A percentile compares a stretch with the other conserved stretches of the same genome.
Conservation (phyloP, 2,113 vertebrate genomes). For the Pristiophorus japonicus region DNA sequence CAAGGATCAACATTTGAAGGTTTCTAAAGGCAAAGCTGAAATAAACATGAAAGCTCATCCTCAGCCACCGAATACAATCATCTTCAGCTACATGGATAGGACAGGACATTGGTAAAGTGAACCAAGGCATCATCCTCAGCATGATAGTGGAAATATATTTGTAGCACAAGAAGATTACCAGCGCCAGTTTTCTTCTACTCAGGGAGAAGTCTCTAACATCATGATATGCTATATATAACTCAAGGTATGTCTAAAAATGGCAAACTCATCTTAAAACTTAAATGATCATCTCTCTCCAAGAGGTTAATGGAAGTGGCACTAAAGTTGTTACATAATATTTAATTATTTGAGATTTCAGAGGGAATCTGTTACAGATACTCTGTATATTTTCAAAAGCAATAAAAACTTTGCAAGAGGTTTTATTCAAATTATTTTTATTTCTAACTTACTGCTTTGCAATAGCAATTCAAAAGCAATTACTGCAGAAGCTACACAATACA, state of each 20-base stretch:
- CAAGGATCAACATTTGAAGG: background rate
- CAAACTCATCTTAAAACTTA: background rate
- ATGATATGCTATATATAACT: background rate
- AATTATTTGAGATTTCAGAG: background rate
- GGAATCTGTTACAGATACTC: background rate
- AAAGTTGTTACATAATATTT: background rate
- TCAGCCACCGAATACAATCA: background rate
- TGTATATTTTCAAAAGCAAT: background rate
- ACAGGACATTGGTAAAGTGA: background rate
- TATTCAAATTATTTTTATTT: background rate
- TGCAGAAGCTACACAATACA: background rate
- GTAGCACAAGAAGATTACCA: background rate
- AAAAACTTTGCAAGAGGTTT: background rate
- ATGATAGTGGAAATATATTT: background rate
- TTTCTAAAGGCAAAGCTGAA: background rate
- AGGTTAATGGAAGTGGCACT: background rate
- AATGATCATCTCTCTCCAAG: background rate
- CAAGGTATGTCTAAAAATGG: background rate
- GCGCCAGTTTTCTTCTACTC: background rate
- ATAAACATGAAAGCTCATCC: background rate
- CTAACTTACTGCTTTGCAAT: background rate
- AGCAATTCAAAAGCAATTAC: background rate
- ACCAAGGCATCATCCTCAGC: background rate
- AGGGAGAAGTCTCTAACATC: background rate
- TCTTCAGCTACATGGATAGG: background rate